phyloP scores from a whole-genome alignment of 92 coral and sea anemone species.

The Zoanthus sansibaricus region DNA sequence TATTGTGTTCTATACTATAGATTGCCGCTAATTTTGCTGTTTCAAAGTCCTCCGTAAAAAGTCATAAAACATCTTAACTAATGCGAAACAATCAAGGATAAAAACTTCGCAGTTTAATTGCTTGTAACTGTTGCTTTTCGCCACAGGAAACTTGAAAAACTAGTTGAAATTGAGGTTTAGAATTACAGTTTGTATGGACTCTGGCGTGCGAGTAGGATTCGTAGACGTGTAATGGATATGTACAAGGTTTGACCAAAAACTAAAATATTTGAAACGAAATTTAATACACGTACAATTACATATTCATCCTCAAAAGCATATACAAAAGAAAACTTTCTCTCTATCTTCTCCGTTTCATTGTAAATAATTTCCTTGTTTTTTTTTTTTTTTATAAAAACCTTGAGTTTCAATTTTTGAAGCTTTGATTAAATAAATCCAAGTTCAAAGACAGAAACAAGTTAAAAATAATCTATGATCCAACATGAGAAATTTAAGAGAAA shows the following conservation, averaged over 20 bases:
- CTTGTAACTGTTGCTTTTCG: conserved; percentile 23
- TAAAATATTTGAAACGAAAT: background rate
- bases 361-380: conserved; percentile 2
- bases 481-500: too few relatives aligned
- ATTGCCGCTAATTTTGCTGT: background rate
- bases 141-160: conserved; percentile 1
- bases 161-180: background rate
- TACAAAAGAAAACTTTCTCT: conserved; percentile 21
- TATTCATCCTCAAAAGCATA: background rate
- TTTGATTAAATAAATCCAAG: too few relatives aligned
- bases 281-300: conserved; percentile 18
- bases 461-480: too few relatives aligned
- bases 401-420: background rate
- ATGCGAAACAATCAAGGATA: background rate
- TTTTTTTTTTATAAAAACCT: background rate
- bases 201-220: background rate
- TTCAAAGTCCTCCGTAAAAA: background rate
- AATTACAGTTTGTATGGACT: background rate
- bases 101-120: conserved; percentile 23
- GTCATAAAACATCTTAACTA: conserved; percentile 3
- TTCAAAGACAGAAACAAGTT: too few relatives aligned
- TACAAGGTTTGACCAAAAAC: background rate
- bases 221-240: conserved; percentile 8
- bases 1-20: too few relatives aligned
- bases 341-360: conserved; percentile 25